Conservation (phyloP, 35 echinoderm and acorn worm species). For the Apostichopus japonicus region DNA sequence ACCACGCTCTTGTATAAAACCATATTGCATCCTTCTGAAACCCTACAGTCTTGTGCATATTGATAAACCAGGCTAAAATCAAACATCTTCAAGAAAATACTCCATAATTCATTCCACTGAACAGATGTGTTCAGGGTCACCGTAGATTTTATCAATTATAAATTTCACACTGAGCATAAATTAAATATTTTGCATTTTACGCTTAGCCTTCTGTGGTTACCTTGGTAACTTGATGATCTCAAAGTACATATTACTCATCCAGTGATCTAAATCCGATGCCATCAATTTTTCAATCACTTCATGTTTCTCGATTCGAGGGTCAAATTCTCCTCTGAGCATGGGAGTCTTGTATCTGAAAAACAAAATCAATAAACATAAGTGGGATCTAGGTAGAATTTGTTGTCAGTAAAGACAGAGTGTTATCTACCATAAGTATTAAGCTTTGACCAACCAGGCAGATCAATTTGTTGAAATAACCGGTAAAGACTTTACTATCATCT, state of each 20-base stretch:
- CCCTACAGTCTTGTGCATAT: too few species aligned
- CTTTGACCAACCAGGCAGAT: background rate
- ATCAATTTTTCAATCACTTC: slow-evolving; percentile 86
- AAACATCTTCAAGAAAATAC: too few species aligned
- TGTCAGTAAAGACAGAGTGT: too few species aligned
- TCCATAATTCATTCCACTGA: too few species aligned
- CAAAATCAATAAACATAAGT: background rate
- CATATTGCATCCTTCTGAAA: too few species aligned
- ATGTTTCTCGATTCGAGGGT: slow-evolving; percentile 82
- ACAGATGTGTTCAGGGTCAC: too few species aligned
- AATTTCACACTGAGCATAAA: background rate
- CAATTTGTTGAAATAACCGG: too few species aligned
- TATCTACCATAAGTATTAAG: too few species aligned
- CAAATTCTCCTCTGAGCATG: slow-evolving; percentile 92
- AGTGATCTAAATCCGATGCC: slow-evolving; percentile 95
- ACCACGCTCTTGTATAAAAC: too few species aligned
- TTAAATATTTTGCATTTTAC: background rate
- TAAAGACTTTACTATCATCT: too few species aligned
- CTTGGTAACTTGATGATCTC: slow-evolving; percentile 90
- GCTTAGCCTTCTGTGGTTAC: slow-evolving; percentile 32
- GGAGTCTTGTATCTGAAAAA: slow-evolving; percentile 85
- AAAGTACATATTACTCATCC: slow-evolving; percentile 98
- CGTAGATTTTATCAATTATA: background rate
- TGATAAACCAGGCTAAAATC: too few species aligned
- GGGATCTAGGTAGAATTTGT: too few species aligned